Evolutionary conservation across 1,140 invertebrate species (phyloP).

Genomic region (Theocolax elegans): DNA sequence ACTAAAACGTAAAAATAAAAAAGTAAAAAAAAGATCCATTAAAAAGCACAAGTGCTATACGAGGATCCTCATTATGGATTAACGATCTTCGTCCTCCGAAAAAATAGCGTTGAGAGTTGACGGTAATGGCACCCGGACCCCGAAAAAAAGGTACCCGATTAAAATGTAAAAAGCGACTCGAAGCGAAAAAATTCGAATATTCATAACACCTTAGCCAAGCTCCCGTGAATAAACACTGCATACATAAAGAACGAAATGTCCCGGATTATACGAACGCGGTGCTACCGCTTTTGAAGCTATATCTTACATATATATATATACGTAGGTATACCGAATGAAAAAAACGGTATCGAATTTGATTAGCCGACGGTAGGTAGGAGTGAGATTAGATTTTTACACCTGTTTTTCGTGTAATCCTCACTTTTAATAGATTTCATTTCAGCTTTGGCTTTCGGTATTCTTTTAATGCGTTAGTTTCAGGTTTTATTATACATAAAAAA

Average conservation of each 20-base stretch:
- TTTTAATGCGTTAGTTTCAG: too few species aligned
- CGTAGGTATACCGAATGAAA: background rate
- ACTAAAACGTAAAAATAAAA: too few species aligned
- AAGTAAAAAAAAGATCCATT: background rate
- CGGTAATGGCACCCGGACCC: constrained; percentile 7
- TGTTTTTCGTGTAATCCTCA: constrained; percentile 14
- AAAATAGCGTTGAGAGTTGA: constrained; percentile 6
- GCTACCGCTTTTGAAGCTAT: background rate
- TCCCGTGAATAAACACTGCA: constrained; percentile 36
- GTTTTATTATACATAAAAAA: too few species aligned
- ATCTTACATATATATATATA: background rate
- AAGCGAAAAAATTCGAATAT: constrained; percentile 15
- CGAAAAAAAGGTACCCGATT: constrained; percentile 25
- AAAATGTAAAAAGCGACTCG: constrained; percentile 29
- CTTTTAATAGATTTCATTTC: background rate
- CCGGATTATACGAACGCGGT: background rate
- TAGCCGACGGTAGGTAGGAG: background rate
- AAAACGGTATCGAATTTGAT: constrained; percentile 13
- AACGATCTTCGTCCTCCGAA: constrained; percentile 12
- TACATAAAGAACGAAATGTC: background rate
- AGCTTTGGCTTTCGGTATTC: too few species aligned
- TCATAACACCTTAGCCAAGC: constrained; percentile 26
- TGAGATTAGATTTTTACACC: constrained; percentile 34
- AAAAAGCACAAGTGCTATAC: constrained; percentile 25
- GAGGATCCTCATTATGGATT: constrained; percentile 31